Conservation (phyloP, 2,888 invertebrate genomes). For the Chalcosyrphus nemorum region DNA sequence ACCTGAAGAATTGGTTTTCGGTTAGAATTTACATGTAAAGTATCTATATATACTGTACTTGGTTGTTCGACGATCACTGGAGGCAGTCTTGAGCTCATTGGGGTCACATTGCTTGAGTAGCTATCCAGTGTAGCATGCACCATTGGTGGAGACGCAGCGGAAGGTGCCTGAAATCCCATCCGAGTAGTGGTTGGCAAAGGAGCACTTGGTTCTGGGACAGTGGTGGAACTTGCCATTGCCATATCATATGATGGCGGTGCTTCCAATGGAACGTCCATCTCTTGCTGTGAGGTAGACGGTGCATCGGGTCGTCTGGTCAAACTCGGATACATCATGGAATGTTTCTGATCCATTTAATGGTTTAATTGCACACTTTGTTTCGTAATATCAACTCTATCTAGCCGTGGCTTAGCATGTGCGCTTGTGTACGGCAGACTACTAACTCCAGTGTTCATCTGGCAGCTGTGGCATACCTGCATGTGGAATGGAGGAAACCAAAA, state of each 20-base stretch:
- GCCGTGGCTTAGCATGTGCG: not conserved
- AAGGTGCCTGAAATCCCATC: conserved; percentile 1
- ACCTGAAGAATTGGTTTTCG: not conserved
- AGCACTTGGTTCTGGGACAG: conserved; percentile 36
- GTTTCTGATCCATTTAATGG: conserved; percentile 79
- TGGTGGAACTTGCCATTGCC: conserved; percentile 74
- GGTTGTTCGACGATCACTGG: conserved; percentile 74
- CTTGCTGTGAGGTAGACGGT: conserved; percentile 66
- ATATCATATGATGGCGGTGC: conserved; percentile 80
- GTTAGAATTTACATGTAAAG: not conserved
- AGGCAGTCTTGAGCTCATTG: not conserved
- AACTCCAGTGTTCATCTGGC: conserved; percentile 19
- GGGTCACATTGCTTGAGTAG: conserved; percentile 42
- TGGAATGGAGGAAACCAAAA: conserved; percentile 47
- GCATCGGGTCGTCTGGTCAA: conserved; percentile 70
- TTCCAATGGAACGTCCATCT: conserved; percentile 75
- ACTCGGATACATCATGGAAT: conserved; percentile 80
- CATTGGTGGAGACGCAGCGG: not conserved
- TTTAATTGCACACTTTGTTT: not conserved
- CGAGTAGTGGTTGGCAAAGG: conserved; percentile 5
- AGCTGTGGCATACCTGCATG: conserved; percentile 31
- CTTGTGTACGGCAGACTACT: conserved; percentile 40
- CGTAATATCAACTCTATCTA: conserved; percentile 1
- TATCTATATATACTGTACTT: conserved; percentile 71
- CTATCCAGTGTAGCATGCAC: conserved; percentile 7